phyloP scores from a whole-genome alignment of 1,140 invertebrate genomes.

The Eumaeus atala region DNA sequence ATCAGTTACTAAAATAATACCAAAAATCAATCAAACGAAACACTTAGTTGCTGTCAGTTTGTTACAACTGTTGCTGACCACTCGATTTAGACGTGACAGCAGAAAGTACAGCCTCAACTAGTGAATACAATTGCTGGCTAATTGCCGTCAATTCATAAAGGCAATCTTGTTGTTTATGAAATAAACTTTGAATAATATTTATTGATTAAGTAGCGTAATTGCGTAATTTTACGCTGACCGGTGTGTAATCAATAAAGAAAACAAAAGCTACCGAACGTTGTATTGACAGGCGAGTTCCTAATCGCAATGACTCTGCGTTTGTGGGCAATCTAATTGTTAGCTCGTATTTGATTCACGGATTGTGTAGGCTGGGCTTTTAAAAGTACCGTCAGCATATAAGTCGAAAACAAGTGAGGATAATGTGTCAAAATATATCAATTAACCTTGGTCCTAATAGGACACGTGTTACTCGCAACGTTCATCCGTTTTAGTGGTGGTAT shows the following conservation, averaged over 20 bases:
- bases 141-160: background rate
- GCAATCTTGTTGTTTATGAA: background rate
- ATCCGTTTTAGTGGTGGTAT: no score
- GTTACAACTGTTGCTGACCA: no score
- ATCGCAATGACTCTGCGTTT: constrained; percentile 44
- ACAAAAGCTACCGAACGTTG: constrained; percentile 26
- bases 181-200: constrained; percentile 4
- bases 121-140: background rate
- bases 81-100: no score
- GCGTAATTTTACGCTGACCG: constrained; percentile 20
- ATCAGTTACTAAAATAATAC: no score
- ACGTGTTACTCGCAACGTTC: no score
- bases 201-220: constrained; percentile 17
- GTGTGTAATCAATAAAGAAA: constrained; percentile 23
- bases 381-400: constrained; percentile 36
- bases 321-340: constrained; percentile 59
- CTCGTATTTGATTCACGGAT: constrained; percentile 55
- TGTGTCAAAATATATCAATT: no score
- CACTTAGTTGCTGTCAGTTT: no score
- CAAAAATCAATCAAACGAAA: no score
- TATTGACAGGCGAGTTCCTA: constrained; percentile 29
- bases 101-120: no score
- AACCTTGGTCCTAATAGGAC: no score
- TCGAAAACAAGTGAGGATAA: no score
- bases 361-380: constrained; percentile 33